Percentiles rank a stretch among this genome's conserved stretches.
These are phyloP conservation scores for Otis tarda DNA, from an alignment of 2,113 vertebrate genomes.

Conservation along the genomic window DNA sequence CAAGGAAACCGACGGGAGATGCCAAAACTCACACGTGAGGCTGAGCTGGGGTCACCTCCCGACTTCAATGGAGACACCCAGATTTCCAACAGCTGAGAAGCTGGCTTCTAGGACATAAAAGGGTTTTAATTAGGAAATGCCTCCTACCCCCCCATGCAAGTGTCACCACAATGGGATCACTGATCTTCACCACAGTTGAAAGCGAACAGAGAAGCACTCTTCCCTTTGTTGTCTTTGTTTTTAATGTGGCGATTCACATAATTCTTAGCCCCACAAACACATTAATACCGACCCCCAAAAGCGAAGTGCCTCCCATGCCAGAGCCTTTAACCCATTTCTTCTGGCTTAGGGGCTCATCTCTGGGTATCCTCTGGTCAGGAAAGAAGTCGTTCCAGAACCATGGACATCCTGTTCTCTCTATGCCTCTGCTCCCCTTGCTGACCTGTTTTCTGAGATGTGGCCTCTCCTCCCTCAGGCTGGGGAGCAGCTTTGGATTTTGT, in stretches of 20 bases:
- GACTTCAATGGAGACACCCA: slow-evolving; percentile 40
- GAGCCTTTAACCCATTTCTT: background rate
- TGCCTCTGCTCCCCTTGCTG: background rate
- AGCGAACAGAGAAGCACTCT: background rate
- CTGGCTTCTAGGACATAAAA: slow-evolving; percentile 3
- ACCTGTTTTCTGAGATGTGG: background rate
- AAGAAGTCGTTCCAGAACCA: background rate
- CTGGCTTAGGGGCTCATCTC: background rate
- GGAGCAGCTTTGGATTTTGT: background rate
- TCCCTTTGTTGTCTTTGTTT: background rate
- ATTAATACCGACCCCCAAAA: background rate
- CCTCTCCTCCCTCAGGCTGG: background rate
- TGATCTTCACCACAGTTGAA: slow-evolving; percentile 31
- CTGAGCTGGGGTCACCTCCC: background rate
- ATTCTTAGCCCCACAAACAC: background rate
- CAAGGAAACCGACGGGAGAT: background rate
- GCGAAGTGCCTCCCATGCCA: background rate
- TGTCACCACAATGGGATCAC: background rate
- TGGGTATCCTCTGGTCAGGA: background rate
- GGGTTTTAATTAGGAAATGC: slow-evolving; percentile 44
- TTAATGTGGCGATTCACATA: slow-evolving; percentile 23
- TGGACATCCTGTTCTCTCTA: background rate
- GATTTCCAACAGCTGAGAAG: slow-evolving; percentile 41
- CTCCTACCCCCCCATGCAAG: background rate
- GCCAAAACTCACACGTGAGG: background rate